A percentile compares a stretch with the other conserved stretches of the same genome.
Evolutionary conservation across 2,797 vertebrate genomes (phyloP).

Genomic region (Sebastes iracundus): DNA sequence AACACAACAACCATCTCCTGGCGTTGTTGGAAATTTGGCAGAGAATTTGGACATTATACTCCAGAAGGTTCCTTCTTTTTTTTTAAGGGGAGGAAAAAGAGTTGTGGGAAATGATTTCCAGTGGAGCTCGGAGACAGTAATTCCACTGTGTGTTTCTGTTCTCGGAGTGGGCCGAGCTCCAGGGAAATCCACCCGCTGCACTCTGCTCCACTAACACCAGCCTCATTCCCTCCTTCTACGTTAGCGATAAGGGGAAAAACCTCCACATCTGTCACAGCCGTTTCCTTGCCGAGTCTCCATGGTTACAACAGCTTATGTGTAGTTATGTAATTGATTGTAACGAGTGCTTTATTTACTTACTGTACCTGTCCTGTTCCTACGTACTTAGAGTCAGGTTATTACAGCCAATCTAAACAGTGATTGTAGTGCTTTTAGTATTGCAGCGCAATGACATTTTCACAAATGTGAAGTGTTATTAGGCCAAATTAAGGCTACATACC

Average conservation of each 20-base stretch:
- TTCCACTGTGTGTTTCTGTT: conserved; percentile 39
- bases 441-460: conserved; percentile 1
- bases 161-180: conserved; percentile 32
- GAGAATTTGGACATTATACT: neutral
- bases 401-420: neutral
- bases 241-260: conserved; percentile 10
- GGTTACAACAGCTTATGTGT: conserved; percentile 55
- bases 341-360: conserved; percentile 34
- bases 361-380: conserved; percentile 3
- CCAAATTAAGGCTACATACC: neutral
- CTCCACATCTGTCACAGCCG: conserved; percentile 10
- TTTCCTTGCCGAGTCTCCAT: conserved; percentile 47
- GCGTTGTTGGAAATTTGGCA: conserved; percentile 56
- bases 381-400: neutral
- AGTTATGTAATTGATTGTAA: conserved; percentile 49
- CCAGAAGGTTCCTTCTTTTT: conserved; percentile 6
- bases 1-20: neutral
- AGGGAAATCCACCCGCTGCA: conserved; percentile 35
- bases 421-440: conserved; percentile 8
- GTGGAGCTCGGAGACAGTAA: conserved; percentile 30
- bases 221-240: conserved; percentile 25
- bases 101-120: conserved; percentile 58
- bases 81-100: neutral
- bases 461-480: neutral
- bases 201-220: conserved; percentile 12